Base-by-base conservation (phyloP, 1,140 invertebrate genomes). In the Solen grandis region DNA sequence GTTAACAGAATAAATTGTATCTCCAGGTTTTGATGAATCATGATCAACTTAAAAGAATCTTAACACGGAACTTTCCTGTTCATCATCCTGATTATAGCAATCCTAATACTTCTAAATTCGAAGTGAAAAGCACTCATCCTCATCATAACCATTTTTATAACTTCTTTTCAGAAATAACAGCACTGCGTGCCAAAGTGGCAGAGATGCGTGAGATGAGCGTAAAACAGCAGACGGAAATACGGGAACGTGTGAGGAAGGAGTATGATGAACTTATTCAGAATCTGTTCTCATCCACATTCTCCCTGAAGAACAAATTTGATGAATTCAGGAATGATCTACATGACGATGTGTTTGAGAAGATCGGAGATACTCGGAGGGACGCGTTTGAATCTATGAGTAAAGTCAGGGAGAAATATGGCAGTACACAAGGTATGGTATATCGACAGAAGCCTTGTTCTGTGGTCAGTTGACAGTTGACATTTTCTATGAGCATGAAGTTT, bases 221-320 rank as follows among this genome's bases (percentile, higher is more conserved):
- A 77, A 88, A 85, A 27, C 88, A 89, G 63, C 90, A 92, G 79
- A 74, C 76, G 57, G 88, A 89, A 46, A 86, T 92, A 16, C 80
- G 89, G 10, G 89, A 92, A 38, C 76, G 88, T 38, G 87, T 92
- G 25, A 86, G 84, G 57, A 84, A 90, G 52, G 90, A 92, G 52
- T 92, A 92, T 77, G 86, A 91, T 70, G 89, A 90, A 38, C 86
- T 92, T 14, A 87, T 92, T 10, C 84, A 89, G 33, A 92, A 90
- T 74, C 85, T 92, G 50, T 90, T 91, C 66, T 83, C 84, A 25
- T 84, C 87, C 5, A 82, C 85, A 25, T 88, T 86, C 31, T 84
- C 87, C 33, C 86, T 92, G 5, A 90, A 89, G 55, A 75, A 84
- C 31, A 91, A 90, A 65, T 88, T 92, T 85, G 91, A 92, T 78